Base-by-base conservation (phyloP, 2,113 vertebrate genomes). In the Phrynocephalus versicolor region DNA sequence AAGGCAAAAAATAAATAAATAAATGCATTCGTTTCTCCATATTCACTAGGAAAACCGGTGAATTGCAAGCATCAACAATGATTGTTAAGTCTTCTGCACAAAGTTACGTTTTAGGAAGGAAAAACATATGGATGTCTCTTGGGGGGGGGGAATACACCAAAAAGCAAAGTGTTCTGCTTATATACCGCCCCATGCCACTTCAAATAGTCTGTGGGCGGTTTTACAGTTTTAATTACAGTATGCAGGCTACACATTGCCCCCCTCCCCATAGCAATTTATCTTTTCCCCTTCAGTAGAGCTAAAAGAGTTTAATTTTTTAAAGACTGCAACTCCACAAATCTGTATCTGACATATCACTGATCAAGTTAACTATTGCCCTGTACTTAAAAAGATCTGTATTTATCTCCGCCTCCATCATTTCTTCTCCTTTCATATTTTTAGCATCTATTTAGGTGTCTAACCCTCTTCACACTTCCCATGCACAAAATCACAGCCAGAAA, bases 1-100 rank as follows among this genome's bases (percentile, higher is more conserved):
- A 6, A 83, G 14, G 58, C 13, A 60, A 15, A 14, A 84, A 16
- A 45, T 23, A 2, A 88, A 25, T 87, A 80, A 90, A 90, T 88
- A 90, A 75, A 70, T 89, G 33, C 89, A 73, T 25, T 79, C 14
- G 4, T 33, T 88, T 85, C 70, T 23, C 0, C 23, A 85, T 55
- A 62, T 1, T 0, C 3, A 25, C 51, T 85, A 83, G 65, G 39
- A 71, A 62, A 19, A 81, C 76, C n/a, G 30, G 37, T 30, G 64
- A 9, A 45, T 75, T 1, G 64, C 19, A 83, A 10, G 64, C 30
- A 64, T 33, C 15, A n/a, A n/a, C 23, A 2, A 18, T n/a, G 33
- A 69, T 73, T 19, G 16, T 30, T 7, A 25, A 51, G 8, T 83
- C 71, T 83, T 39, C 58, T 27, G 25, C 35, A 35, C 16, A 70